Conservation (phyloP, 2,888 invertebrate species). For the Synanthedon tipuliformis region DNA sequence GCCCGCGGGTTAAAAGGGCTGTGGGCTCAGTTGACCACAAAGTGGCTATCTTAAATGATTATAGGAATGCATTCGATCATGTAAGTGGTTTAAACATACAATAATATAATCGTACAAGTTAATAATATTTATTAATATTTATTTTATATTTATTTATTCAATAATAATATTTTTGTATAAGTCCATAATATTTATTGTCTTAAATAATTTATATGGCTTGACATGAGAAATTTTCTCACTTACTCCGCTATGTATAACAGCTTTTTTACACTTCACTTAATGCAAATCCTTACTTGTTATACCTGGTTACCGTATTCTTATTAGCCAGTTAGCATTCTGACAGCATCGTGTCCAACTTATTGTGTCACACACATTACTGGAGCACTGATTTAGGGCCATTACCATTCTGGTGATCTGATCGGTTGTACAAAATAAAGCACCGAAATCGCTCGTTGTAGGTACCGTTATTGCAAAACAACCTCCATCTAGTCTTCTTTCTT, state of each 20-base stretch:
- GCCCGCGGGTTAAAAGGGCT: no score
- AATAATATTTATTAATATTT: not conserved
- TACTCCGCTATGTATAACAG: constrained; percentile 7
- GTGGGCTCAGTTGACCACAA: no score
- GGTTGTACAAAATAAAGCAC: constrained; percentile 12
- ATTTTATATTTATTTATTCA: not conserved
- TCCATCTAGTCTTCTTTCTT: constrained; percentile 1
- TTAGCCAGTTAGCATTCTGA: no score
- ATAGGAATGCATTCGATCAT: not conserved
- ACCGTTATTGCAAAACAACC: constrained; percentile 22
- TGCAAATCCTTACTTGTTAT: no score
- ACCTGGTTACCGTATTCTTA: no score
- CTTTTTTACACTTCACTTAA: not conserved
- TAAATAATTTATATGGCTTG: no score
- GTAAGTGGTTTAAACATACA: not conserved
- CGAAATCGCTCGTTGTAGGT: constrained; percentile 25
- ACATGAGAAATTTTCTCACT: constrained; percentile 11
- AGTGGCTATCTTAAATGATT: no score
- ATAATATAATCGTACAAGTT: not conserved
- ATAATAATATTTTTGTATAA: not conserved
- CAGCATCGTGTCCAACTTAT: constrained; percentile 51
- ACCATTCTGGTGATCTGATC: constrained; percentile 37
- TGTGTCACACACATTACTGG: constrained; percentile 36
- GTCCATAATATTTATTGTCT: no score
- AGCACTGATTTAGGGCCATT: constrained; percentile 45